Conservation (phyloP, 2,888 invertebrate genomes). For the Liodrosophila aerea region DNA sequence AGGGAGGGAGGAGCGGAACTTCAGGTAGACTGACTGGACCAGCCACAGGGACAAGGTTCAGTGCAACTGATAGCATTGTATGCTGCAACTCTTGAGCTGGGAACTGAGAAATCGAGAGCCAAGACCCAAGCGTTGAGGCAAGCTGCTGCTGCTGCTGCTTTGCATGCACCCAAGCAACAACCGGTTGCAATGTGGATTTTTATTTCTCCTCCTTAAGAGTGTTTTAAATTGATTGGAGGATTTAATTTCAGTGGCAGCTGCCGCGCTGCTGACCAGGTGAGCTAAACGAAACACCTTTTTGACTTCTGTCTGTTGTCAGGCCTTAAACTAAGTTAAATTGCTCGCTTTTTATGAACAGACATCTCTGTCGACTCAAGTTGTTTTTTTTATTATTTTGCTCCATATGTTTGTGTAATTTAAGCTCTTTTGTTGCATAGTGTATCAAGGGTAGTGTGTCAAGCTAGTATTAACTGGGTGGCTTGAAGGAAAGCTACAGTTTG, state of each 20-base stretch:
- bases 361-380: too few relatives aligned
- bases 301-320: constrained; percentile 31
- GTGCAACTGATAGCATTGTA: neutral
- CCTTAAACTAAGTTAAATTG: constrained; percentile 51
- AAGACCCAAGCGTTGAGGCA: constrained; percentile 1
- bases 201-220: constrained; percentile 25
- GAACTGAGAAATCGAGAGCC: constrained; percentile 1
- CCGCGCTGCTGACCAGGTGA: constrained; percentile 46
- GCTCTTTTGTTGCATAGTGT: constrained; percentile 5
- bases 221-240: constrained; percentile 76
- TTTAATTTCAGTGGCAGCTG: constrained; percentile 77
- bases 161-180: constrained; percentile 68
- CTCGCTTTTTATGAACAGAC: constrained; percentile 27
- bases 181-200: constrained; percentile 68
- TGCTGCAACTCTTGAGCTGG: constrained; percentile 12
- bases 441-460: constrained; percentile 22
- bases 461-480: neutral
- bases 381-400: constrained; percentile 18
- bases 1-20: neutral
- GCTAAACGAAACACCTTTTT: constrained; percentile 48
- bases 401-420: constrained; percentile 59
- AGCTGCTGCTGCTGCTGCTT: too few relatives aligned
- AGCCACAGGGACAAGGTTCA: neutral
- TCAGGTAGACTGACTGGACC: constrained; percentile 30
- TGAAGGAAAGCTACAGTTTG: neutral